Percentiles rank a stretch among this genome's conserved stretches.
phyloP scores from a whole-genome alignment of 2,888 invertebrate species.

The Fragum sueziense region DNA sequence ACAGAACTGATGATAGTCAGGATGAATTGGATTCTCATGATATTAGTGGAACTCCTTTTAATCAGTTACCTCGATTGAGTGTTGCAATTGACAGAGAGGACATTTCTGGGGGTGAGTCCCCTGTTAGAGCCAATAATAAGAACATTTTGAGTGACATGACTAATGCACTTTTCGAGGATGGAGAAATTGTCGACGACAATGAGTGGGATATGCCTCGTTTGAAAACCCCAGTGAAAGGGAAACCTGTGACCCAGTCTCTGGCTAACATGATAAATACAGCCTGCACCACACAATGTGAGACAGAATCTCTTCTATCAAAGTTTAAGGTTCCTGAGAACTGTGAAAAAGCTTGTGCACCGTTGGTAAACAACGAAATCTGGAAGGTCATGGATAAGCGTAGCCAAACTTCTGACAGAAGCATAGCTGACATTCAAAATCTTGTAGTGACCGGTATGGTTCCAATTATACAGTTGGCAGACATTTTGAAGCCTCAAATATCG shows the following conservation, averaged over 20 bases:
- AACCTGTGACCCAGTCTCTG: conserved; percentile 10
- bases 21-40: too few species aligned
- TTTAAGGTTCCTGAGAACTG: too few species aligned
- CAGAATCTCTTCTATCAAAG: too few species aligned
- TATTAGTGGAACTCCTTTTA: too few species aligned
- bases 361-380: background rate
- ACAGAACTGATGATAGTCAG: too few species aligned
- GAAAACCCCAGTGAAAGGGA: conserved; percentile 18
- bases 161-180: conserved; percentile 2
- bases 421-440: too few species aligned
- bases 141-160: background rate
- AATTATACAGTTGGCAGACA: background rate
- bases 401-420: too few species aligned
- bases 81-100: background rate
- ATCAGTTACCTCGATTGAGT: background rate
- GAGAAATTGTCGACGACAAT: background rate
- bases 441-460: too few species aligned
- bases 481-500: background rate
- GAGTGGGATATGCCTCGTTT: conserved; percentile 18
- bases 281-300: conserved; percentile 22
- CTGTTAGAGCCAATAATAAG: background rate
- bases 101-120: background rate
- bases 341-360: too few species aligned
- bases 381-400: too few species aligned
- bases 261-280: conserved; percentile 24